Base-by-base conservation (phyloP, 2,888 invertebrate species). In the Eudemis profundana region DNA sequence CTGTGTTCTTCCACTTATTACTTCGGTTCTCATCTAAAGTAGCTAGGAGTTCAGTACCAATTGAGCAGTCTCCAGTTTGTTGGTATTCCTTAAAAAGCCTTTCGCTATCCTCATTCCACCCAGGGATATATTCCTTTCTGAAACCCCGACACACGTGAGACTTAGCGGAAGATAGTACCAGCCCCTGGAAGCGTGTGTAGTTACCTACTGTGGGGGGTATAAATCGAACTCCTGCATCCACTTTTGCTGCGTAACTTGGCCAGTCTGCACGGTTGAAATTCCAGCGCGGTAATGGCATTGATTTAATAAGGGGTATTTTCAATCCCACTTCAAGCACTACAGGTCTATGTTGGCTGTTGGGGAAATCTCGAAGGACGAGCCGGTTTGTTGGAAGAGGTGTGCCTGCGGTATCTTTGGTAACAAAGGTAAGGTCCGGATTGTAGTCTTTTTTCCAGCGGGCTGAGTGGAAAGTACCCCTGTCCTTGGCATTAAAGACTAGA, bases 371-470 rank as follows among this genome's bases (percentile, higher is more conserved):
- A 2, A 46, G 23, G n/a, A 46, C 46, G 1, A 14, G 0, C 12
- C 21, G 19, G 21, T n/a, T 46, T 12, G 21, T 21, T 2, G 19
- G 21, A 4, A 21, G n/a, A 21, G 44, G 21, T 21, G 1, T 21
- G 12, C 21, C 44, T 21, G 44, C 21, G 21, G 17, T 7, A 44
- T 44, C 44, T 12, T 12, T 46, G 21, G 8, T 21, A 21, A 46
- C 44, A 46, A 46, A 46, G 12, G 12, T 21, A 0, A 21, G 44
- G 21, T 46, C 44, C 4, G 44, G 44, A 4, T 46, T 46, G 12
- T 46, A 23, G n/a, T 46, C 46, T 5, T 46, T 46, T 19, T 23
- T 46, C 46, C 46, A 46, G 23, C 46, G 46, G 4, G 46, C 46
- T 7, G 46, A 46, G n/a, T 23, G 23, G 7, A 46, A 46, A n/a